Evolutionary conservation across 2,888 invertebrate species (phyloP).

Genomic region (Scelioninae gen. 2): DNA sequence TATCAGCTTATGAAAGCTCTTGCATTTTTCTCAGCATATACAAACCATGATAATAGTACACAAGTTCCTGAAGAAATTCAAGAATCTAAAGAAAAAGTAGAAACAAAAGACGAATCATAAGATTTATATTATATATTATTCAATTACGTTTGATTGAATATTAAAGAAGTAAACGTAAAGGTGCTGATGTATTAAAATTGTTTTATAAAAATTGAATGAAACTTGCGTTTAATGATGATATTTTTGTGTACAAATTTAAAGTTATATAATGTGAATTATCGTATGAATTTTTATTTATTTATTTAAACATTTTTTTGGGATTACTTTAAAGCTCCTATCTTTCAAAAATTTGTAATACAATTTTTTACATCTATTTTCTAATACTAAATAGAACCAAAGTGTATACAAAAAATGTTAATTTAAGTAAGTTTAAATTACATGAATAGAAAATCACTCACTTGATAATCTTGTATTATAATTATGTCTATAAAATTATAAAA

Average conservation of each 20-base stretch:
- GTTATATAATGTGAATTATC: not conserved
- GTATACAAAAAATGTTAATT: constrained; percentile 3
- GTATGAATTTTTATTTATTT: constrained; percentile 4
- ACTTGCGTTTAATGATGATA: not conserved
- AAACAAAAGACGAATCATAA: constrained; percentile 11
- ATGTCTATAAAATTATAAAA: not conserved
- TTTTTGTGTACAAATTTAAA: not conserved
- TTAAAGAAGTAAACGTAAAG: constrained; percentile 1
- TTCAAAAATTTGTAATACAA: not conserved
- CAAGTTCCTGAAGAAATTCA: constrained; percentile 57
- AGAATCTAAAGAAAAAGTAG: constrained; percentile 14
- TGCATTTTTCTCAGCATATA: constrained; percentile 91
- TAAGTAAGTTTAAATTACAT: not conserved
- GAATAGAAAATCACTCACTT: not conserved
- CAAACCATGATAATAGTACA: constrained; percentile 78
- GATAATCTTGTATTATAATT: not conserved
- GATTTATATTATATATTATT: too few species aligned
- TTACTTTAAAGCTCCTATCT: not conserved
- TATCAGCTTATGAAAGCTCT: constrained; percentile 93
- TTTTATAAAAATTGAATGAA: not conserved
- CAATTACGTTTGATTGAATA: constrained; percentile 4
- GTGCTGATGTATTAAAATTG: not conserved
- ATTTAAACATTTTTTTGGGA: not conserved
- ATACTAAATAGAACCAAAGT: constrained; percentile 14
- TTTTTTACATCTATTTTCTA: not conserved